Evolutionary conservation across 2,113 vertebrate genomes (phyloP).

Genomic region (Brachyhypopomus occidentalis): DNA sequence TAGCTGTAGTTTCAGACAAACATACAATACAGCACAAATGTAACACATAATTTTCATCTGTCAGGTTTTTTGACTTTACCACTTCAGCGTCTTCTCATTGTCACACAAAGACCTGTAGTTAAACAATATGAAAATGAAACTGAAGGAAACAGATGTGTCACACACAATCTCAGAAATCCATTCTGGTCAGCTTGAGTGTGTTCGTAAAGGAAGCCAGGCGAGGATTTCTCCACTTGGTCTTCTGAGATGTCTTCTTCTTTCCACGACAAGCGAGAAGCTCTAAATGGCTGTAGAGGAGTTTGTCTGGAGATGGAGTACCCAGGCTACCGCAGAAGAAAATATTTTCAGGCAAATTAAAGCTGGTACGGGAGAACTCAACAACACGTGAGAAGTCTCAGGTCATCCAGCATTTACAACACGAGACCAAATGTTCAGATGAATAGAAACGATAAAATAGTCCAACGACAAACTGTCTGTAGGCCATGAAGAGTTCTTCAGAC

Average conservation of each 20-base stretch:
- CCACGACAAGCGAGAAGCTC: background rate
- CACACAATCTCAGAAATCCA: constrained; percentile 21
- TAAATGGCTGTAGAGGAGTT: constrained; percentile 15
- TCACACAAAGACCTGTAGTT: constrained; percentile 10
- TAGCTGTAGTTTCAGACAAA: background rate
- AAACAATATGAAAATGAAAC: constrained; percentile 3
- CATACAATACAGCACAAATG: constrained; percentile 2
- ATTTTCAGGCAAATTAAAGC: constrained; percentile 5
- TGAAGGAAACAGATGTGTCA: constrained; percentile 6
- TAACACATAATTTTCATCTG: constrained; percentile 11
- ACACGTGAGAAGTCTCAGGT: constrained; percentile 29
- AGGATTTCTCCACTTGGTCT: background rate
- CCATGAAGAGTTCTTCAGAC: constrained; percentile 20
- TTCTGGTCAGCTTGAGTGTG: constrained; percentile 25
- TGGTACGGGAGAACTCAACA: constrained; percentile 36
- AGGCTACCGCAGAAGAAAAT: constrained; percentile 30
- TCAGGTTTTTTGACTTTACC: constrained; percentile 3
- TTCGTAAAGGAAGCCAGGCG: constrained; percentile 3
- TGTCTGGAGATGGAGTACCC: constrained; percentile 17
- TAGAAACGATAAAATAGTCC: constrained; percentile 19
- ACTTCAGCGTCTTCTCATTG: constrained; percentile 1
- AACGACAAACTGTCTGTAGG: constrained; percentile 20
- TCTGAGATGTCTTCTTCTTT: constrained; percentile 6
- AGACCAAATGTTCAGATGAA: constrained; percentile 25
- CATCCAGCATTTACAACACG: constrained; percentile 20